Base-by-base conservation (phyloP, 2,888 invertebrate species). In the Noctuana brunneofusca region DNA sequence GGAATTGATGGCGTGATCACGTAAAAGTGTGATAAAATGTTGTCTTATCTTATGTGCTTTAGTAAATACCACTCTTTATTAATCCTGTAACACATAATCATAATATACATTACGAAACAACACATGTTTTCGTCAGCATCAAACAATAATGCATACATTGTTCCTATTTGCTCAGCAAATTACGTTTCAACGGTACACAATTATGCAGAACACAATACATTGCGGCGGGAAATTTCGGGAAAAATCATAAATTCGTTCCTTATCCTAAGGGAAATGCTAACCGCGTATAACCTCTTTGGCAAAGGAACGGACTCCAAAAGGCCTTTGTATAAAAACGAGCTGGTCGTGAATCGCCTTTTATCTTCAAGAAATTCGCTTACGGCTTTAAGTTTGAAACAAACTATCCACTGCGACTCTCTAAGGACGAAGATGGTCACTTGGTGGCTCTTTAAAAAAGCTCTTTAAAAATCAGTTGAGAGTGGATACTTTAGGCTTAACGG, bases 241-340 rank as follows among this genome's bases (percentile, higher is more conserved):
- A 71, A 73, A 73, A 77, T 78, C 75, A 78, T 80, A 80, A 78
- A 78, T 79, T 76, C 72, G 68, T 73, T 68, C 74, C 70, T 71
- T 72, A 75, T 79, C 81, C 80, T 74, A 69, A 75, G 80, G 77
- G 79, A 77, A 80, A 78, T 79, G 77, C 71, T 78, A 78, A 76
- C 79, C 79, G 75, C 77, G 70, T 78, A 79, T 79, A 76, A 80
- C 75, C 75, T 76, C 71, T 70, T 75, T 74, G 68, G 70, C 69
- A 69, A 78, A 78, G 80, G 75, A 79, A 79, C 76, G 78, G 79
- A 79, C 76, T 75, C 75, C 69, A 76, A 79, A 80, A 74, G 76
- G 78, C 73, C 76, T 80, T 79, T 80, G 79, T 76, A 74, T 74
- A 76, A 79, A 76, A 81, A 79, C 72, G 75, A 71, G 72, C 78